phyloP scores from a whole-genome alignment of 2,113 vertebrate genomes.

The Scopus umbretta region DNA sequence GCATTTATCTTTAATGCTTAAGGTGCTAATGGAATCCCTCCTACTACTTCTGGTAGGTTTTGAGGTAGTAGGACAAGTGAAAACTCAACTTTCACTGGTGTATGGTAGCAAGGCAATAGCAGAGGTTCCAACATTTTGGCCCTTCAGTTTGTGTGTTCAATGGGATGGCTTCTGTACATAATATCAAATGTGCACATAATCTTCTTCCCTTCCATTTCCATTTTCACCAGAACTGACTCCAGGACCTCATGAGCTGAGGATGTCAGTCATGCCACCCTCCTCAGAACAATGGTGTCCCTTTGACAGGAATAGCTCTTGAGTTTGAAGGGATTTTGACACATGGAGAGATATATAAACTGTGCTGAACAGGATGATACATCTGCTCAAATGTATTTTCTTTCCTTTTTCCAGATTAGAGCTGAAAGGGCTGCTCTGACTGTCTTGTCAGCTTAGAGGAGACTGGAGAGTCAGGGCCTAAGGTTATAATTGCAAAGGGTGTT shows the following conservation, averaged over 20 bases:
- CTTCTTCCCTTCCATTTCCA: background rate
- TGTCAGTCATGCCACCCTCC: background rate
- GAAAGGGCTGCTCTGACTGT: background rate
- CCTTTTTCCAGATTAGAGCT: background rate
- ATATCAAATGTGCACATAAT: background rate
- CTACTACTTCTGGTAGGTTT: background rate
- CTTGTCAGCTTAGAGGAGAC: background rate
- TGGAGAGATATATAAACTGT: background rate
- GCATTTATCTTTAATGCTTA: background rate
- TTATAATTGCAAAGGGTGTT: background rate
- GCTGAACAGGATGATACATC: background rate
- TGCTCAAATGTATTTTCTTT: background rate
- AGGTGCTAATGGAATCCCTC: background rate
- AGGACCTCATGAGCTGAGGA: background rate
- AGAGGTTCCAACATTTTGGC: background rate
- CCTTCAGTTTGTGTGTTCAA: background rate
- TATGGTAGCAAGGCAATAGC: background rate
- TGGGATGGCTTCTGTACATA: background rate
- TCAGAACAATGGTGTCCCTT: background rate
- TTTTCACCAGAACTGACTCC: background rate
- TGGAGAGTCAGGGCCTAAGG: background rate
- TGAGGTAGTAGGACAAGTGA: background rate
- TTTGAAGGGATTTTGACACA: background rate
- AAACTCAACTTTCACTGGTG: background rate
- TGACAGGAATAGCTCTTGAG: background rate